phyloP scores from a whole-genome alignment of 2,113 vertebrate genomes.

The Tamias sibiricus region DNA sequence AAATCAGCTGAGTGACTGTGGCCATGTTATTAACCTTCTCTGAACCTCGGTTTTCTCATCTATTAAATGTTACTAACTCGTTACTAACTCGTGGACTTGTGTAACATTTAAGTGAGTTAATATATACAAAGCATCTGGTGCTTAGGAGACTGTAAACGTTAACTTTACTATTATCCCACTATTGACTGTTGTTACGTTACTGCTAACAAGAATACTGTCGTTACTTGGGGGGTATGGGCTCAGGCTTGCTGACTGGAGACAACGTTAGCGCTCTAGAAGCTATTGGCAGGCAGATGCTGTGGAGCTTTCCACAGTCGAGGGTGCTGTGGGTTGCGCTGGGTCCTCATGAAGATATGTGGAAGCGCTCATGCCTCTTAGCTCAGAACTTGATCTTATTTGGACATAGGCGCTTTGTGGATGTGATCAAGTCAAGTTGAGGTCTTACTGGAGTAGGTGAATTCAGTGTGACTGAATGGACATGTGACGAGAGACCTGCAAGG shows the following conservation, averaged over 20 bases:
- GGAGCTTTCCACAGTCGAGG: neutral
- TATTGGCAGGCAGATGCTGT: neutral
- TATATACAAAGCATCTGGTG: neutral
- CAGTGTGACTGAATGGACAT: neutral
- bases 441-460: neutral
- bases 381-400: neutral
- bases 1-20: neutral
- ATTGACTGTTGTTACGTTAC: neutral
- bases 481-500: rapidly evolving
- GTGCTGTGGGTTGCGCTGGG: neutral
- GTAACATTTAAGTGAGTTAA: neutral
- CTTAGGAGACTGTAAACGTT: neutral
- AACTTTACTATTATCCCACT: neutral
- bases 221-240: neutral
- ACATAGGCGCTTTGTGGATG: neutral
- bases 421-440: neutral
- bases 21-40: neutral
- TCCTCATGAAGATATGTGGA: neutral
- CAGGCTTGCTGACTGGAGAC: neutral
- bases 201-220: neutral
- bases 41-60: slow-evolving; percentile 41
- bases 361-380: neutral
- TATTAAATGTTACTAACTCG: neutral
- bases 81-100: neutral
- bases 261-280: neutral